phyloP scores from a whole-genome alignment of 2,797 vertebrate genomes.

The Onychomys leucogaster region DNA sequence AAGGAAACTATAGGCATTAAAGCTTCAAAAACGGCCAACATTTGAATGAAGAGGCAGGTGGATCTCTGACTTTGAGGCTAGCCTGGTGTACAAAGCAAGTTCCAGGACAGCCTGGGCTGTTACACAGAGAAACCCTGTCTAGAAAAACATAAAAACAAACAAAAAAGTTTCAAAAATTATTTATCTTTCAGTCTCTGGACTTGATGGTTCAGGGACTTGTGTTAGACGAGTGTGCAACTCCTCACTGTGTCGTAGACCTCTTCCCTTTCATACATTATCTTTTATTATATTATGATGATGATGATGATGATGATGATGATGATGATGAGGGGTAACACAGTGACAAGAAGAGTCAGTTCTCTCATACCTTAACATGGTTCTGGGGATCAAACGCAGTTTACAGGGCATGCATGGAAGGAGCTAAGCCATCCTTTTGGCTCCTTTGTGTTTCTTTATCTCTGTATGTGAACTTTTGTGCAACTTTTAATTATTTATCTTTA shows the following conservation, averaged over 20 bases:
- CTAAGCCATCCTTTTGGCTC: not conserved
- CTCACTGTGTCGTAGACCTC: not conserved
- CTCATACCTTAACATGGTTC: not conserved
- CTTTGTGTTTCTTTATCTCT: not conserved
- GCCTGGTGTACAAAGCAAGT: not conserved
- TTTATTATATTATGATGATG: no score
- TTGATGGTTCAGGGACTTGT: not conserved
- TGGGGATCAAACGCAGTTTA: not conserved
- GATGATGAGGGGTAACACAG: not conserved
- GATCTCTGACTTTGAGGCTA: not conserved
- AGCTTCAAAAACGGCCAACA: not conserved
- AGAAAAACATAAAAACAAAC: not conserved
- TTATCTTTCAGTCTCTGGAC: not conserved
- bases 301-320: no score
- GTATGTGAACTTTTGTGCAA: not conserved
- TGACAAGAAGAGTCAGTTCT: not conserved
- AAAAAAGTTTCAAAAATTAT: not conserved
- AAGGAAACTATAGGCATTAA: not conserved
- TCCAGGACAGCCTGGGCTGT: not conserved
- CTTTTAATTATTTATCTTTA: not conserved
- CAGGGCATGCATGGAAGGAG: not conserved
- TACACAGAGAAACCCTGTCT: not conserved
- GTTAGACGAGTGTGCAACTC: not conserved
- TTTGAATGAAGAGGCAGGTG: not conserved
- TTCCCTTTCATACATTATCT: not conserved